Evolutionary conservation across 2,797 vertebrate species (phyloP).

Genomic region (Phalanger gymnotis): DNA sequence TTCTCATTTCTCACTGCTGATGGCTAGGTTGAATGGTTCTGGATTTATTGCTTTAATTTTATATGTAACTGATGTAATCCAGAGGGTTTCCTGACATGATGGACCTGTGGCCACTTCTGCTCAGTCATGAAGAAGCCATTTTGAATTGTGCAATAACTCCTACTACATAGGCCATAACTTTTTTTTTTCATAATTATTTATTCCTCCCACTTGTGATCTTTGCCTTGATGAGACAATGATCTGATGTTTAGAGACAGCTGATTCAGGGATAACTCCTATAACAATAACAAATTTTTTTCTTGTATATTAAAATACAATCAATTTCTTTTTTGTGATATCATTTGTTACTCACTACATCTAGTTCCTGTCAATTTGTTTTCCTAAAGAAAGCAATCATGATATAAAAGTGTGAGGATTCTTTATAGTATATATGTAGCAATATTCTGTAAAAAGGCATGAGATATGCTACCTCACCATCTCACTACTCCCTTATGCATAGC

Average conservation of each 20-base stretch:
- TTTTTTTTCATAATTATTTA: no score
- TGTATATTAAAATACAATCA: not conserved
- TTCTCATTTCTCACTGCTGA: no score
- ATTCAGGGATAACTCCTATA: not conserved
- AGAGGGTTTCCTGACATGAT: no score
- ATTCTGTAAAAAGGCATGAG: not conserved
- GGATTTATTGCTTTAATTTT: no score
- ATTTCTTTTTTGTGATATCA: no score
- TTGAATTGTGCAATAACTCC: no score
- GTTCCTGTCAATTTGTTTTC: not conserved
- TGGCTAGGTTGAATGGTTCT: no score
- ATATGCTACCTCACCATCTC: not conserved
- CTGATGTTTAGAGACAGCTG: not conserved
- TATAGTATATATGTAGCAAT: not conserved
- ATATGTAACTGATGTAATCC: no score
- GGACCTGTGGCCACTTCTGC: no score
- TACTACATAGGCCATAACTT: no score
- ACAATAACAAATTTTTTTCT: not conserved
- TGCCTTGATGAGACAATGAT: not conserved
- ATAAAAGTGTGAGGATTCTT: not conserved
- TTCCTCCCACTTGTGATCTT: no score
- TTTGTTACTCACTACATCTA: not conserved
- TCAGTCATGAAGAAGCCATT: no score
- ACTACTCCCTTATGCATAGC: not conserved
- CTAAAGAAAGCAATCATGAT: not conserved